Evolutionary conservation across 2,888 invertebrate species (phyloP), one percentile per base, ranked within the genome.

Genomic region (Microchrysa polita): DNA sequence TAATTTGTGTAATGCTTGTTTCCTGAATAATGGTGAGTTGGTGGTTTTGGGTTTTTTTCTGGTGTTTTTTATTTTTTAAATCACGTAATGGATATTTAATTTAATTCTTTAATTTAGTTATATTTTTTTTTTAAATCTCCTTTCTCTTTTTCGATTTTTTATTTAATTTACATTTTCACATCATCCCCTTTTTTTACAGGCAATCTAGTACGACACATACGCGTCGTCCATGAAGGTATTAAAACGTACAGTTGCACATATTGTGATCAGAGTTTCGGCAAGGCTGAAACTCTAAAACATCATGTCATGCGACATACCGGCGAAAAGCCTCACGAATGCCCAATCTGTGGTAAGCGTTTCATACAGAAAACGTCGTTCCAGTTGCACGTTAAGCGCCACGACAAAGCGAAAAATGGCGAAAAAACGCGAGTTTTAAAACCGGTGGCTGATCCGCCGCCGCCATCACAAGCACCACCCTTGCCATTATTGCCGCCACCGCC

Each of bases 241-340:
- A 74, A 74, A 53, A 63, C 65, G 34, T 74, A 52, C 59, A 14
- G 42, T 5, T 76, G 76, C 34, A 48, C 67, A 42, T 73, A 59
- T 67, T 76, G 76, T 40, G 74, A 73, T 59, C 57, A 48, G 10
- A 48, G 65, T 16, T 76, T 76, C 67, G 76, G 73, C 9, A 74
- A 76, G 57, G 34, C 73, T 2, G 73, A 73, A 59, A 74, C 74
- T 10, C 52, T 76, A 20, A 76, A 76, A 61, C 73, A 76, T 67
- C 76, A 76, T 55, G 61, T 71, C 20, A 76, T 76, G 76, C 72
- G 73, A 18, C 76, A 76, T 59, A 76, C 76, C 1, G 76, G 76
- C 20, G 76, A 76, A 55, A 71, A 67, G 60, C 76, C 76, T 5
- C 72, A 72, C 22, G 60, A 67, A 60, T 76, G 76, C 40, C 23